Evolutionary conservation across 1,140 invertebrate genomes (phyloP), one percentile per base, ranked within the genome.

Genomic region (Trachymyrmex cornetzi): DNA sequence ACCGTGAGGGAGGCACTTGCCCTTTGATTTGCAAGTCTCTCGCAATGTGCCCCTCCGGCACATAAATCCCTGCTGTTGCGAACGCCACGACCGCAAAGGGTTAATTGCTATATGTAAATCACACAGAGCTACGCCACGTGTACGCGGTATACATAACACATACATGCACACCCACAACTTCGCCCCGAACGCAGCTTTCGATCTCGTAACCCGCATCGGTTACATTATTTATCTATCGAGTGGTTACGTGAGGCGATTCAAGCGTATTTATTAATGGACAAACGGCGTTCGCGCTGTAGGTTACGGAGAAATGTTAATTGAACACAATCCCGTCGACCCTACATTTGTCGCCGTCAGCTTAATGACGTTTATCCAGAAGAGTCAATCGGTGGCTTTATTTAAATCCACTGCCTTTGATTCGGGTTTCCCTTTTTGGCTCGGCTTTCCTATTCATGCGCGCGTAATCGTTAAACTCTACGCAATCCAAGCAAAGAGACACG

Each of bases 71-170:
- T 19, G 69, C 27, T 24, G 77, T 71, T 55, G 69, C 55, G 24
- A 57, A 27, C 50, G 69, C 67, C 34, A 81, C 77, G 77, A 74
- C 64, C 69, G 80, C 69, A 84, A 84, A 84, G 80, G 69, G 67
- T 84, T 84, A 84, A 84, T 84, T 75, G 69, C 69, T 84, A 75
- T 50, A 75, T 84, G 80, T 84, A 84, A 84, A 84, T 84, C 80
- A 84, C 69, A 84, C 50, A 44, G 67, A 3, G 34, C 50, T 67
- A 30, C 53, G 19, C 67, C 67, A 57, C 64, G 80, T 74, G 69
- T 82, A 48, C 38, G 24, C 67, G 50, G 7, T 82, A 22, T 30
- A 48, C 16, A 71, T 82, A 57, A 69, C 48, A 34, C 61, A 55
- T 14, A 14, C 48, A 24, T 48, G 30, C n/a, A 22, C 1, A n/a